Conservation (phyloP, 2,797 vertebrate species). For the Melanotaenia maccullochi region DNA sequence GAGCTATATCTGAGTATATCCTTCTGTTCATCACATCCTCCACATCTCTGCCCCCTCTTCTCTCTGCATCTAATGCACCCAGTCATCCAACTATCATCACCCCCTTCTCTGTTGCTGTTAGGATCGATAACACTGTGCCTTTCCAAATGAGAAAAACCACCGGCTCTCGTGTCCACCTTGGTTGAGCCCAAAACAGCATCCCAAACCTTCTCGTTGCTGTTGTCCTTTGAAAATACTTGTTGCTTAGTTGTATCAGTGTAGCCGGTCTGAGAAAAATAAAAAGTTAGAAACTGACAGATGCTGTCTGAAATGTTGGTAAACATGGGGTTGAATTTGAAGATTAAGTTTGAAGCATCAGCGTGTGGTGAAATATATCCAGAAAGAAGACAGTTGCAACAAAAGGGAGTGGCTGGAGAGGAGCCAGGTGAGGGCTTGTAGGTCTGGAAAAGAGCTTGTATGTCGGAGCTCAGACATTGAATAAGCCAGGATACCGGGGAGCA, state of each 20-base stretch:
- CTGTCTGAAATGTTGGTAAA: constrained; percentile 16
- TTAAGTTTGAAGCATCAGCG: constrained; percentile 21
- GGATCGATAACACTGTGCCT: constrained; percentile 77
- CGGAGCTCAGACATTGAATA: constrained; percentile 9
- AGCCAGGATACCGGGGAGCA: constrained; percentile 24
- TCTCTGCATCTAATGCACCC: constrained; percentile 39
- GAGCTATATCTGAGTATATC: constrained; percentile 56
- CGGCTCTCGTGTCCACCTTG: constrained; percentile 49
- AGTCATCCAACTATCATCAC: constrained; percentile 63
- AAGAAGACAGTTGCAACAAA: constrained; percentile 36
- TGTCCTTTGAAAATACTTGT: constrained; percentile 30
- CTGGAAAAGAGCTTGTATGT: constrained; percentile 10
- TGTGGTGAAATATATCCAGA: constrained; percentile 55
- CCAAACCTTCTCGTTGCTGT: constrained; percentile 16
- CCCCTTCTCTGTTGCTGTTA: constrained; percentile 53
- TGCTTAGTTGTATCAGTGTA: constrained; percentile 34
- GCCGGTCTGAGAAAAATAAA: background rate
- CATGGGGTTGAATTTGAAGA: background rate
- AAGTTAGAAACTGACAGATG: constrained; percentile 17
- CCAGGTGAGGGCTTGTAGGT: constrained; percentile 46
- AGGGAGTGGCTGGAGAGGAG: constrained; percentile 35
- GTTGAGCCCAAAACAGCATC: constrained; percentile 47
- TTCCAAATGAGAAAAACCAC: constrained; percentile 70
- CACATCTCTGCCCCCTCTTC: constrained; percentile 12
- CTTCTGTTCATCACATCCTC: constrained; percentile 24